A percentile compares a stretch with the other conserved stretches of the same genome.
Conservation (phyloP, 2,797 vertebrate genomes). For the Pogoniulus pusillus region DNA sequence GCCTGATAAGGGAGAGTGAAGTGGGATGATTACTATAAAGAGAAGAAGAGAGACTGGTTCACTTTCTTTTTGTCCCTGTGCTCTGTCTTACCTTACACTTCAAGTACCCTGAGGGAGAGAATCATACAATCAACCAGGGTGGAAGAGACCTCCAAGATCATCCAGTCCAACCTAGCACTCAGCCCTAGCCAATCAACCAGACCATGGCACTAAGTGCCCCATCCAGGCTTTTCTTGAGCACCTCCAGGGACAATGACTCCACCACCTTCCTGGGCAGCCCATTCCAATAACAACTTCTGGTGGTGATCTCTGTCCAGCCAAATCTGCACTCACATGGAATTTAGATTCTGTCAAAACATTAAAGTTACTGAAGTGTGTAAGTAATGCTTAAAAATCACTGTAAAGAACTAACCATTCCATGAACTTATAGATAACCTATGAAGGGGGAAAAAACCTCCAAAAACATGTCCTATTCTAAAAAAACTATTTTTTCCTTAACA, state of each 20-base stretch:
- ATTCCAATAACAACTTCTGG: no score
- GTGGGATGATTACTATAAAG: neutral
- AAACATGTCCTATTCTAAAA: neutral
- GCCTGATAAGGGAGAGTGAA: conserved; percentile 5
- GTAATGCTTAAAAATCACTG: neutral
- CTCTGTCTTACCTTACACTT: neutral
- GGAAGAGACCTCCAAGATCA: no score
- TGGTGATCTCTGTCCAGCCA: neutral
- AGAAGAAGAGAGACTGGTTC: neutral
- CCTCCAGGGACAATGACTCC: no score
- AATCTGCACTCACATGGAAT: neutral
- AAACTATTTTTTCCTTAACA: neutral
- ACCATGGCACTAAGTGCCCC: no score
- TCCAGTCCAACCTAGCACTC: no score
- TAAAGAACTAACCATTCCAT: neutral
- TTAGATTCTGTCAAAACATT: neutral
- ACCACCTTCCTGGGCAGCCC: no score
- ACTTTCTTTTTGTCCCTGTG: neutral
- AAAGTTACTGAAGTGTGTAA: neutral
- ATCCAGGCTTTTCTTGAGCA: no score
- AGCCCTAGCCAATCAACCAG: no score
- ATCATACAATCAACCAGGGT: no score
- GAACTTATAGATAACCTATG: neutral
- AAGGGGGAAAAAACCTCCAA: neutral
- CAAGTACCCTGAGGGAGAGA: neutral